phyloP scores from a whole-genome alignment of 2,888 invertebrate species.

The Argyresthia goedartella region DNA sequence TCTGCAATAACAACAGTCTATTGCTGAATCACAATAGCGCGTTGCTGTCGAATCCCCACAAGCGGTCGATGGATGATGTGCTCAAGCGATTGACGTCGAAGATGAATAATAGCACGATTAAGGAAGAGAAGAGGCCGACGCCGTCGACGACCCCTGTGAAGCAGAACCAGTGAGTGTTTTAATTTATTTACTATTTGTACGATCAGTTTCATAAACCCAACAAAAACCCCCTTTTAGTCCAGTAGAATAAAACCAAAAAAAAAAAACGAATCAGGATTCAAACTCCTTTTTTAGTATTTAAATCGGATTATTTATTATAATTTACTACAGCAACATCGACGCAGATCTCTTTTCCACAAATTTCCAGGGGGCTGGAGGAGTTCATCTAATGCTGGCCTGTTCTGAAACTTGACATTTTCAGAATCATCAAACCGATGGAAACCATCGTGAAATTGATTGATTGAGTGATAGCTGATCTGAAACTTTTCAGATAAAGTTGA shows the following conservation, averaged over 20 bases:
- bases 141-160: slow-evolving; percentile 77
- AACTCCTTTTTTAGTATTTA: no score
- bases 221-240: neutral
- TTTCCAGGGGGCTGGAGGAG: no score
- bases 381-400: no score
- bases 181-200: neutral
- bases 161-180: slow-evolving; percentile 58
- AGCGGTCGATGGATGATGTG: slow-evolving; percentile 93
- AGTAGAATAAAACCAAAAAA: neutral
- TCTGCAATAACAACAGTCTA: slow-evolving; percentile 76
- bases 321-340: no score
- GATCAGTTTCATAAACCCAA: neutral
- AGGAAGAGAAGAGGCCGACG: slow-evolving; percentile 79
- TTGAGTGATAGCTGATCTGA: no score
- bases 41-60: slow-evolving; percentile 66
- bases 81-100: slow-evolving; percentile 88
- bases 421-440: no score
- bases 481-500: no score
- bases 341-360: no score
- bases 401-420: no score
- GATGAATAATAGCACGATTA: slow-evolving; percentile 82
- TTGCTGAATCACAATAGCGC: slow-evolving; percentile 74
- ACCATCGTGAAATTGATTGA: no score
- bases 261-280: no score
- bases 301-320: no score